A percentile compares a stretch with the other conserved stretches of the same genome.
phyloP scores from a whole-genome alignment of 2,888 invertebrate species.

The Anthophora plumipes region DNA sequence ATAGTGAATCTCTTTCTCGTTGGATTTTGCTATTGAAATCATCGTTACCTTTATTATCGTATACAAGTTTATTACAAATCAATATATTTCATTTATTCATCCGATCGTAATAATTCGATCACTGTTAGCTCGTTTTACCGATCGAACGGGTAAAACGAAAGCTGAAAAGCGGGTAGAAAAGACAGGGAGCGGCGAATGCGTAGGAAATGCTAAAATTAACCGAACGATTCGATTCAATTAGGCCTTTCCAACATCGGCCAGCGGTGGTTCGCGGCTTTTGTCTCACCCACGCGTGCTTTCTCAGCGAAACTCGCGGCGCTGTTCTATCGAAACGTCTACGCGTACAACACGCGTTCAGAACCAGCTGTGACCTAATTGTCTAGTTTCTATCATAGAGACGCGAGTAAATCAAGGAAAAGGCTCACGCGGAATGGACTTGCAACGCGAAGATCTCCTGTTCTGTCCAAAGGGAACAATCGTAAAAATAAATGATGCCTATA shows the following conservation, averaged over 20 bases:
- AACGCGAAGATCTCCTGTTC: background rate
- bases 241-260: constrained; percentile 50
- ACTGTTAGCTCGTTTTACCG: background rate
- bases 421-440: constrained; percentile 33
- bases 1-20: too few species aligned
- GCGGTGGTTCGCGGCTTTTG: constrained; percentile 48
- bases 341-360: constrained; percentile 25
- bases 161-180: background rate
- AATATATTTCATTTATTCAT: too few species aligned
- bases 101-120: too few species aligned
- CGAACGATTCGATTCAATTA: constrained; percentile 57
- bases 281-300: constrained; percentile 58
- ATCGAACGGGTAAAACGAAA: background rate
- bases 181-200: constrained; percentile 29
- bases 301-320: constrained; percentile 24
- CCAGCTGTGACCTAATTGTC: constrained; percentile 67
- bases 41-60: too few species aligned
- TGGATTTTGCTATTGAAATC: too few species aligned
- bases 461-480: constrained; percentile 9
- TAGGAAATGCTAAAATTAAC: constrained; percentile 56
- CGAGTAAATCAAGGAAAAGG: constrained; percentile 43
- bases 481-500: constrained; percentile 50
- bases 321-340: constrained; percentile 19
- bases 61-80: too few species aligned
- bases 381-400: constrained; percentile 61